Evolutionary conservation across 2,797 vertebrate genomes (phyloP).

Genomic region (Eupleurogrammus muticus): DNA sequence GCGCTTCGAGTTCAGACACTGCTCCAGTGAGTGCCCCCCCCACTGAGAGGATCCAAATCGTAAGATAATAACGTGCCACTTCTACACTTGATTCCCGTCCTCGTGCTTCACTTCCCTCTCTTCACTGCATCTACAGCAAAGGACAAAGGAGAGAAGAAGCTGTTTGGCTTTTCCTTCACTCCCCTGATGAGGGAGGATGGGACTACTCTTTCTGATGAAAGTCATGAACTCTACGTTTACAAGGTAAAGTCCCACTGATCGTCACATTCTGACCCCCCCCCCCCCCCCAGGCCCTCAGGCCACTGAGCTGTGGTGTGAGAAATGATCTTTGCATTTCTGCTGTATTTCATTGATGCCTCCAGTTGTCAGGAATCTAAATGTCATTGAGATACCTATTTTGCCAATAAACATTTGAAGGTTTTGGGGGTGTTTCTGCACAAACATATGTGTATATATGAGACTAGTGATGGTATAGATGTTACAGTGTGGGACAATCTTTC

Average conservation of each 20-base stretch:
- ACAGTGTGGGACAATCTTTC: too few relatives aligned
- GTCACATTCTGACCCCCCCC: too few relatives aligned
- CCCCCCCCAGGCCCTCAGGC: too few relatives aligned
- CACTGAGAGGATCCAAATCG: too few relatives aligned
- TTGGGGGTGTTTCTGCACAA: background rate
- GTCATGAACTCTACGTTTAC: conserved; percentile 97
- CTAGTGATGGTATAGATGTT: background rate
- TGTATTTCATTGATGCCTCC: background rate
- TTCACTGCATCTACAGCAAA: conserved; percentile 84
- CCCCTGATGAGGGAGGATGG: conserved; percentile 98
- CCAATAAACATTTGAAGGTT: background rate
- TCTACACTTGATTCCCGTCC: too few relatives aligned
- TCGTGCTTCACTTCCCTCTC: too few relatives aligned
- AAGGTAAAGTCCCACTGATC: too few relatives aligned
- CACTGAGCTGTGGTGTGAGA: too few relatives aligned
- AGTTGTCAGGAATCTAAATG: background rate
- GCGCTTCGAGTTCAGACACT: conserved; percentile 98
- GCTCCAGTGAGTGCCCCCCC: conserved; percentile 94
- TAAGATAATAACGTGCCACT: too few relatives aligned
- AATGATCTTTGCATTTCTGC: rapidly evolving
- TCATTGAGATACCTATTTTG: background rate
- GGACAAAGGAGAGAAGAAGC: conserved; percentile 98
- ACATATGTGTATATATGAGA: too few relatives aligned
- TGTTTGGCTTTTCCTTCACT: conserved; percentile 97
- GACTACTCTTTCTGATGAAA: conserved; percentile 95